A percentile compares a stretch with the other conserved stretches of the same genome.
phyloP scores from a whole-genome alignment of 2,888 invertebrate genomes.

The Thymelicus lineola region DNA sequence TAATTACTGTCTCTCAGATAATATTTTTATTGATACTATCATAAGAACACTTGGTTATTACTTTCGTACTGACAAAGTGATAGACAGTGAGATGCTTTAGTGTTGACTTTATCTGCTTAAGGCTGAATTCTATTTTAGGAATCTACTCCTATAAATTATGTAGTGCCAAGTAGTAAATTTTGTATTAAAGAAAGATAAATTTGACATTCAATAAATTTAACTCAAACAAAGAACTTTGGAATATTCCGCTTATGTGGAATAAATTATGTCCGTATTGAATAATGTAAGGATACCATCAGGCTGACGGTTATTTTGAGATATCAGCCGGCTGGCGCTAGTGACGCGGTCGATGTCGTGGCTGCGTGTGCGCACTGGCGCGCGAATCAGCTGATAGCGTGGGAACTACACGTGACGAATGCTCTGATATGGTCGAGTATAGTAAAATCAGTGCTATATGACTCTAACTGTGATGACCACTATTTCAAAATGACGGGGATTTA shows the following conservation, averaged over 20 bases:
- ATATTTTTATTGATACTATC: slow-evolving; percentile 10
- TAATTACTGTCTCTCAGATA: slow-evolving; percentile 61
- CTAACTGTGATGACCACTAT: not conserved
- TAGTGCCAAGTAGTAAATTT: too few relatives aligned
- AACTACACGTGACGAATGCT: slow-evolving; percentile 58
- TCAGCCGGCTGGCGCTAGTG: slow-evolving; percentile 50
- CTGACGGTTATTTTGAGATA: slow-evolving; percentile 41
- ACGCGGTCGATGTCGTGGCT: slow-evolving; percentile 52
- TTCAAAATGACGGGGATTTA: not conserved
- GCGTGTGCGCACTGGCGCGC: slow-evolving; percentile 69
- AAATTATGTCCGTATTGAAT: not conserved
- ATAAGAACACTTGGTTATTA: too few relatives aligned
- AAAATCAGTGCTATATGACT: slow-evolving; percentile 22
- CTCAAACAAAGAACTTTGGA: too few relatives aligned
- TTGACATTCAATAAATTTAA: too few relatives aligned
- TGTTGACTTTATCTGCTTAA: too few relatives aligned
- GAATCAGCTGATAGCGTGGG: slow-evolving; percentile 80
- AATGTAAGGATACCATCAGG: slow-evolving; percentile 13
- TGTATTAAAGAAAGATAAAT: too few relatives aligned
- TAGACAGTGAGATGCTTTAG: too few relatives aligned
- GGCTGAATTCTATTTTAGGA: too few relatives aligned
- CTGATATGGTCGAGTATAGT: slow-evolving; percentile 3
- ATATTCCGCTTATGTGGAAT: not conserved
- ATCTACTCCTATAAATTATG: too few relatives aligned
- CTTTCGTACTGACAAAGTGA: not conserved